These are phyloP conservation scores for Melanotaenia duboulayi DNA, from an alignment of 2,113 vertebrate species.

Conservation along the genomic window DNA sequence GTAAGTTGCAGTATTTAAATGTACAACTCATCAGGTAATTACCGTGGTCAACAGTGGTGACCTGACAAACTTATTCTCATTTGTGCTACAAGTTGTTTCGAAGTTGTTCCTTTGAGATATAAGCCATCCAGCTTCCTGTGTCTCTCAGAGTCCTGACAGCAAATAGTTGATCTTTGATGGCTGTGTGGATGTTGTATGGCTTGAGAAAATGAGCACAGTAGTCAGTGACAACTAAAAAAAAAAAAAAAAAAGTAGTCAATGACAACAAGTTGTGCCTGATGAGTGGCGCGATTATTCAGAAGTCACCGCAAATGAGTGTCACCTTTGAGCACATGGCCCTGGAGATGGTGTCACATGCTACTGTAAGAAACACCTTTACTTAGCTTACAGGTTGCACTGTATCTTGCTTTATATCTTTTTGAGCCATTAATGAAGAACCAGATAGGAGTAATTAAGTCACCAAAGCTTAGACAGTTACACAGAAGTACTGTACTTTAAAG, in stretches of 20 bases:
- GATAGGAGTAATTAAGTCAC: not conserved
- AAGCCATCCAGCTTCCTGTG: not conserved
- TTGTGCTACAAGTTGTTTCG: not conserved
- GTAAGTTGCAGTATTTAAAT: no score
- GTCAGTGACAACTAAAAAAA: constrained; percentile 84
- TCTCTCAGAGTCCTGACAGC: constrained; percentile 86
- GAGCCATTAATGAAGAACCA: not conserved
- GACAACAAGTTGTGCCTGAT: constrained; percentile 93
- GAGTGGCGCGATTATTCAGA: constrained; percentile 94
- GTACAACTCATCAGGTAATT: not conserved
- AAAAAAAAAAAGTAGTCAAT: no score
- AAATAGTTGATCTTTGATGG: constrained; percentile 95
- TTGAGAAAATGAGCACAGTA: constrained; percentile 96
- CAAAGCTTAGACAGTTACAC: not conserved
- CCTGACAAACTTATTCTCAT: not conserved
- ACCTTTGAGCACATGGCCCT: constrained; percentile 96
- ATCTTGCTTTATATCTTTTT: not conserved
- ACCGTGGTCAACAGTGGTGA: not conserved
- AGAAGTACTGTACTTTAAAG: not conserved
- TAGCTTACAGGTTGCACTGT: not conserved
- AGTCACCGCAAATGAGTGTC: constrained; percentile 93
- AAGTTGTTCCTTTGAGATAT: constrained; percentile 12
- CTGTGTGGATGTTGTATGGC: constrained; percentile 93
- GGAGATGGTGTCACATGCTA: constrained; percentile 94
- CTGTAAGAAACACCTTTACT: constrained; percentile 78